A percentile compares a stretch with the other conserved stretches of the same genome.
phyloP scores from a whole-genome alignment of 2,797 vertebrate genomes.

The Natrix natrix region DNA sequence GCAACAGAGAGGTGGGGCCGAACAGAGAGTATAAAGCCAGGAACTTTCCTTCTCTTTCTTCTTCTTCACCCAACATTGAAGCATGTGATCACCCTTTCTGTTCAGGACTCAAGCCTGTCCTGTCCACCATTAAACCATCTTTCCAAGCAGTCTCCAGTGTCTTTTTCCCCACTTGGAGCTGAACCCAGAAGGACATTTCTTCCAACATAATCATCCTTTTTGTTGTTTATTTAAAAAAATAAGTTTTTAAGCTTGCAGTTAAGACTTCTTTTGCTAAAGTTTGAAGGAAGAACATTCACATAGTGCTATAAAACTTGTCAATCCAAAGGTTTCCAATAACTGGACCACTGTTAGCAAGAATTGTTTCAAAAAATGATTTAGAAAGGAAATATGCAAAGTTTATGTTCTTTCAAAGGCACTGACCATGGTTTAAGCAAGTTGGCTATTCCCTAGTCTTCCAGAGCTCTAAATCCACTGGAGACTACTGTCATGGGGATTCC shows the following conservation, averaged over 20 bases:
- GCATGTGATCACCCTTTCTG: too few relatives aligned
- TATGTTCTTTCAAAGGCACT: background rate
- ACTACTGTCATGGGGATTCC: background rate
- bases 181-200: too few relatives aligned
- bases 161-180: too few relatives aligned
- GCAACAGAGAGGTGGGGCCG: too few relatives aligned
- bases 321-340: background rate
- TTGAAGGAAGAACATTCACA: background rate
- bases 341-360: background rate
- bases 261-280: background rate
- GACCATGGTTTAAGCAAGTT: background rate
- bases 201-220: too few relatives aligned
- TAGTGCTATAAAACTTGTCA: background rate
- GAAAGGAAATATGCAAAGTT: background rate
- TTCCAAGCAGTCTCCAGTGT: too few relatives aligned
- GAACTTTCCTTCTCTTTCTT: too few relatives aligned
- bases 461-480: background rate
- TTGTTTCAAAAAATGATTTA: background rate
- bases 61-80: too few relatives aligned
- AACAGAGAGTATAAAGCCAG: too few relatives aligned
- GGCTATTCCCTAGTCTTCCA: background rate
- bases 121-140: too few relatives aligned
- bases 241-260: background rate
- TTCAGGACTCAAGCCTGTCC: too few relatives aligned
- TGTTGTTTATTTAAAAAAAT: background rate